phyloP scores from a whole-genome alignment of 1,140 invertebrate species.

The Magallana angulata region DNA sequence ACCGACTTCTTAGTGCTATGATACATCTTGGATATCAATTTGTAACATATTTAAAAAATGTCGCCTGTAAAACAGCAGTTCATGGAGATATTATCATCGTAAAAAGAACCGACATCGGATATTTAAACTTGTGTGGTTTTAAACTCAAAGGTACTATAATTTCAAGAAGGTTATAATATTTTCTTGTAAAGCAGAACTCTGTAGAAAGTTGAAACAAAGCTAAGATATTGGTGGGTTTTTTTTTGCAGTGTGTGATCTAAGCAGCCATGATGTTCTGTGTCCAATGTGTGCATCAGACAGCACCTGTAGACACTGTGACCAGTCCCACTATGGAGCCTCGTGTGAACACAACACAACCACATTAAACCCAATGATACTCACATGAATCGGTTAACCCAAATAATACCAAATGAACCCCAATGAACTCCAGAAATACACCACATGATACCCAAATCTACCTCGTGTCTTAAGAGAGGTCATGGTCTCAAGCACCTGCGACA shows the following conservation, averaged over 20 bases:
- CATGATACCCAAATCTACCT: too few relatives aligned
- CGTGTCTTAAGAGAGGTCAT: too few relatives aligned
- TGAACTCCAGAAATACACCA: too few relatives aligned
- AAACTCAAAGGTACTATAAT: slow-evolving; percentile 10
- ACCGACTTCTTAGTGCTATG: neutral
- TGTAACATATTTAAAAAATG: neutral
- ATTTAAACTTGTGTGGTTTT: neutral
- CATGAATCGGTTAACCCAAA: too few relatives aligned
- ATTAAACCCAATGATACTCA: too few relatives aligned
- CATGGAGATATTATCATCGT: neutral
- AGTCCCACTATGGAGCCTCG: neutral
- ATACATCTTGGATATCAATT: too few relatives aligned
- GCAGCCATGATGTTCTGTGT: neutral
- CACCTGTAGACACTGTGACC: neutral
- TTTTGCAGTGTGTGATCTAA: neutral
- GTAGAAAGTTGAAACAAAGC: too few relatives aligned
- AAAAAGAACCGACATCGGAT: neutral
- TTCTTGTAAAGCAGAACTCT: too few relatives aligned
- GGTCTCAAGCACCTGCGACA: too few relatives aligned
- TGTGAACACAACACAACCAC: neutral
- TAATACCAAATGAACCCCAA: too few relatives aligned
- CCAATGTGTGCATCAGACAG: neutral
- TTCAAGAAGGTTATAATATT: too few relatives aligned
- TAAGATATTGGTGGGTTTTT: too few relatives aligned
- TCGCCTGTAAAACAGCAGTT: neutral